Evolutionary conservation across 2,888 invertebrate genomes (phyloP).

Genomic region (Molorchus minor): DNA sequence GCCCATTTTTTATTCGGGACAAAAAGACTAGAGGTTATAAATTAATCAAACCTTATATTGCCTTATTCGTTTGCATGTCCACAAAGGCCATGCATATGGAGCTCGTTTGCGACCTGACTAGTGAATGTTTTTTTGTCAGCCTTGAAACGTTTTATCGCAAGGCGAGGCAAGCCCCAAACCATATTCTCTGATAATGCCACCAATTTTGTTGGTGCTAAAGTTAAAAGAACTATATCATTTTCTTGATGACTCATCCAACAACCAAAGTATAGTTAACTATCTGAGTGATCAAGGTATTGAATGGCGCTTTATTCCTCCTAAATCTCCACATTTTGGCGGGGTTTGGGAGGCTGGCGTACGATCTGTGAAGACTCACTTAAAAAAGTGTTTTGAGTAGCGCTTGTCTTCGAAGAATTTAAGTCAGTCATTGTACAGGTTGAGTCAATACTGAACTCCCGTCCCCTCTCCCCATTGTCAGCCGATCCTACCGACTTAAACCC

Average conservation of each 20-base stretch:
- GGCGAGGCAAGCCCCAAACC: background rate
- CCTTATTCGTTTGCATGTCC: background rate
- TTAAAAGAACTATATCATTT: background rate
- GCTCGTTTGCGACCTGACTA: background rate
- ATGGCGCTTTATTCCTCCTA: background rate
- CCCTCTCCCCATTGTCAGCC: slow-evolving; percentile 23
- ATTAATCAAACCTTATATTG: background rate
- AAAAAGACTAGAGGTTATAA: background rate
- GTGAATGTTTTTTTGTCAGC: background rate
- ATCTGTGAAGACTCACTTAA: background rate
- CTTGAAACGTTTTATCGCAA: background rate
- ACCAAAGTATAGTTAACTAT: background rate
- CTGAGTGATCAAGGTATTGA: background rate
- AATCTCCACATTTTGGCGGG: background rate
- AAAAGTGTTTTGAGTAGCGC: background rate
- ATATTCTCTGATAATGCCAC: background rate
- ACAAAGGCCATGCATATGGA: background rate
- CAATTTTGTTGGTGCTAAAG: background rate
- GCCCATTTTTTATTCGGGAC: background rate
- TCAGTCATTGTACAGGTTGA: background rate
- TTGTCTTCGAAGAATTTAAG: background rate
- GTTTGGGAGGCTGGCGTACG: too few relatives aligned
- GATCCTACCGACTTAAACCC: slow-evolving; percentile 20
- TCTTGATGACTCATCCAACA: background rate
- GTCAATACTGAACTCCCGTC: slow-evolving; percentile 3